These are phyloP conservation scores for Trachymyrmex cornetzi DNA, from an alignment of 1,140 invertebrate species.

Conservation along the genomic window DNA sequence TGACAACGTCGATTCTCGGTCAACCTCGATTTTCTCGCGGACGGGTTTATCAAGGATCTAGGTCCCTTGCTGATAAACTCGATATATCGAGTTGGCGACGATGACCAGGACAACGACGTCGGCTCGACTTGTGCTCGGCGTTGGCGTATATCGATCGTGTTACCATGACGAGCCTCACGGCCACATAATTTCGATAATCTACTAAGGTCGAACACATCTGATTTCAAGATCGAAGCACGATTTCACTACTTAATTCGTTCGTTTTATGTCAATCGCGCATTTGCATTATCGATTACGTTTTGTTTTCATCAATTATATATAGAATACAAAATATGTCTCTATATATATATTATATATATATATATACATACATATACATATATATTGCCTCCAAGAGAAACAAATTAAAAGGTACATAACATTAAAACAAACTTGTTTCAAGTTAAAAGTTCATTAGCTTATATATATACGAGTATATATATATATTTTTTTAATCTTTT, in stretches of 20 bases:
- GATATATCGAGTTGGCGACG: conserved; percentile 61
- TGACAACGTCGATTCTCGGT: conserved; percentile 69
- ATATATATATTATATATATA: too few relatives aligned
- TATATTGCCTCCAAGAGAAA: neutral
- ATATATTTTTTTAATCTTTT: neutral
- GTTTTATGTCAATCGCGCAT: neutral
- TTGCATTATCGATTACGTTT: neutral
- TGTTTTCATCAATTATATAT: neutral
- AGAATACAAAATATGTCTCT: too few relatives aligned
- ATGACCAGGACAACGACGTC: neutral
- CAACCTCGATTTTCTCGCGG: conserved; percentile 73
- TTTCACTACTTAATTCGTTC: neutral
- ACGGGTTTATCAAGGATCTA: conserved; percentile 72
- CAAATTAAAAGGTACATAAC: neutral
- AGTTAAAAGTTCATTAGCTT: neutral
- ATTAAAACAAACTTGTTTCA: too few relatives aligned
- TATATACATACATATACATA: too few relatives aligned
- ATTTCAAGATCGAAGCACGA: conserved; percentile 17
- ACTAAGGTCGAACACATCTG: conserved; percentile 20
- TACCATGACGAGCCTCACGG: conserved; percentile 39
- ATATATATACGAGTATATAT: too few relatives aligned
- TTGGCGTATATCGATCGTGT: conserved; percentile 64
- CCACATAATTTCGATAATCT: conserved; percentile 66
- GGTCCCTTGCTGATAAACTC: conserved; percentile 73
- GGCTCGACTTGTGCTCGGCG: conserved; percentile 57